Evolutionary conservation across 1,140 invertebrate species (phyloP).

Genomic region (Monochamus saltuarius): DNA sequence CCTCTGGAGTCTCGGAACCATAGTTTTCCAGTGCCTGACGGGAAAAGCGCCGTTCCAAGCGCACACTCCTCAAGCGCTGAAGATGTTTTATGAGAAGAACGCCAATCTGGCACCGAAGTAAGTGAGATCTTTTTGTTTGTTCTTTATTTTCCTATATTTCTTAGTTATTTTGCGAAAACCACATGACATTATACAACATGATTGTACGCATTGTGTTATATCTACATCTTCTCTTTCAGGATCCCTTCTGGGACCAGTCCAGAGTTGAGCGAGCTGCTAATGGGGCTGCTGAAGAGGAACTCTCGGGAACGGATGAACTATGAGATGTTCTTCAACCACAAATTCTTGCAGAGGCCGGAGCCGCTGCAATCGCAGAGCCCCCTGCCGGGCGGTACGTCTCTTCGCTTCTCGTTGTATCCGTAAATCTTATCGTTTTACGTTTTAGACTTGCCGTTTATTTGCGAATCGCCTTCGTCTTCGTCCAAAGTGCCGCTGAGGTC

Average conservation of each 20-base stretch:
- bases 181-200: no score
- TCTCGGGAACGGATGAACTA: constrained; percentile 94
- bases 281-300: constrained; percentile 87
- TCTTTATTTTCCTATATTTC: no score
- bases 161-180: no score
- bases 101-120: constrained; percentile 93
- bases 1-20: constrained; percentile 98
- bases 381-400: constrained; percentile 40
- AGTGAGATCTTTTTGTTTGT: constrained; percentile 45
- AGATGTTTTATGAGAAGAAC: constrained; percentile 96
- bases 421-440: constrained; percentile 13
- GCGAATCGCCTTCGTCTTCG: constrained; percentile 37
- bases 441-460: constrained; percentile 42
- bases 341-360: constrained; percentile 76
- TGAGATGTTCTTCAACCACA: constrained; percentile 91
- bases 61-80: constrained; percentile 96
- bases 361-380: constrained; percentile 46
- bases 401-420: background rate
- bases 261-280: constrained; percentile 84
- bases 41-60: constrained; percentile 98
- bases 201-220: no score
- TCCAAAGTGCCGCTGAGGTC: constrained; percentile 31
- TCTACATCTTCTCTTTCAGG: constrained; percentile 57
- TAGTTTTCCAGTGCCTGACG: constrained; percentile 98
- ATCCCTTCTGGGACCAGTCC: constrained; percentile 90